Percentiles rank a stretch among this genome's conserved stretches.
Conservation (phyloP, 1,140 invertebrate species). For the Drosophila hydei region DNA sequence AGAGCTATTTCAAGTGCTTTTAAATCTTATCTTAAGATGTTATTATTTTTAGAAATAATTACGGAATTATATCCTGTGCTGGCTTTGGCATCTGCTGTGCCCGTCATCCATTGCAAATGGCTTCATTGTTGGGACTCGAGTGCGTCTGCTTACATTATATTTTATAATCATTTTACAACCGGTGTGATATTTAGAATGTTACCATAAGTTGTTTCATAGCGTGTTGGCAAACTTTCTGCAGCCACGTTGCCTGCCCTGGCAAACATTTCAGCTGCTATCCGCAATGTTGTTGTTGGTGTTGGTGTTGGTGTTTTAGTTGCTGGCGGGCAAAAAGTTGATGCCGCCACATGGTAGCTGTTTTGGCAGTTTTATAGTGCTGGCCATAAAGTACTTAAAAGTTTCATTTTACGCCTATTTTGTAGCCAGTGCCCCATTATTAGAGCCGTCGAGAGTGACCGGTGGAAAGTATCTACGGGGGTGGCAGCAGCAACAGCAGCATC, state of each 20-base stretch:
- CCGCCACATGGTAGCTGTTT: constrained; percentile 75
- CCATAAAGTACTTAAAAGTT: constrained; percentile 83
- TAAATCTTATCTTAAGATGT: too few relatives aligned
- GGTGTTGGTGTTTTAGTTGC: constrained; percentile 54
- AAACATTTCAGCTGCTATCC: constrained; percentile 43
- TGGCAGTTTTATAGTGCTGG: constrained; percentile 76
- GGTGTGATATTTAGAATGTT: constrained; percentile 72
- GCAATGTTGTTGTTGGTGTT: constrained; percentile 7
- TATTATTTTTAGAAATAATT: not conserved
- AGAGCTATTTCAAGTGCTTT: too few relatives aligned
- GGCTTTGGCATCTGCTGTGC: constrained; percentile 7
- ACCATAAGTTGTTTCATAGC: constrained; percentile 67
- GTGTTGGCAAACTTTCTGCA: constrained; percentile 50
- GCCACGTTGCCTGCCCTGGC: constrained; percentile 8
- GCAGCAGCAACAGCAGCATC: constrained; percentile 7
- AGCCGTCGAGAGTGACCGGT: constrained; percentile 18
- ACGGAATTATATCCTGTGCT: not conserved
- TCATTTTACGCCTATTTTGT: constrained; percentile 82
- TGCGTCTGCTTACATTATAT: constrained; percentile 55
- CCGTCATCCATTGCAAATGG: constrained; percentile 12
- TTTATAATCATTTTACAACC: constrained; percentile 81
- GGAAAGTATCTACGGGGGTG: not conserved
- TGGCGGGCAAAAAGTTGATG: constrained; percentile 58
- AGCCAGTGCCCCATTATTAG: constrained; percentile 69
- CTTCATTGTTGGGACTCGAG: constrained; percentile 23